These are phyloP conservation scores for Oreochromis niloticus DNA, from an alignment of 2,113 vertebrate genomes.

Conservation along the genomic window DNA sequence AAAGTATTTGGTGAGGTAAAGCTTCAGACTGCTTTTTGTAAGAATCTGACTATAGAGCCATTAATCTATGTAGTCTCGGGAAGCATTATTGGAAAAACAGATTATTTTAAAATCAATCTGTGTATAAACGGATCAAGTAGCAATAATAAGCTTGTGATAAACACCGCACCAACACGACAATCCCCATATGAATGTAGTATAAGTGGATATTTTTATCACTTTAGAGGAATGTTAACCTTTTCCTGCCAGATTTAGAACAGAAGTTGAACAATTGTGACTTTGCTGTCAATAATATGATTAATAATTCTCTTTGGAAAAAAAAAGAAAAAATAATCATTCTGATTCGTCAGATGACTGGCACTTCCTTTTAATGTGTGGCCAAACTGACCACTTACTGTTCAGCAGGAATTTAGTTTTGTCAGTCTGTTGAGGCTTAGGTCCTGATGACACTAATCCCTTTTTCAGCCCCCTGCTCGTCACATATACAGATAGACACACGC, in stretches of 20 bases:
- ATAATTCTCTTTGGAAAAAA: neutral
- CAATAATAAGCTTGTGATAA: neutral
- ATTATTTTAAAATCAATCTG: slow-evolving; percentile 29
- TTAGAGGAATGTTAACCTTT: neutral
- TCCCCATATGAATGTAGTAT: neutral
- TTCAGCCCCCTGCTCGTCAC: slow-evolving; percentile 38
- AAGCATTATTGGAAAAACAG: neutral
- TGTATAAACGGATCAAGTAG: slow-evolving; percentile 12
- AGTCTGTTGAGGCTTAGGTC: slow-evolving; percentile 70
- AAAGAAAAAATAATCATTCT: neutral
- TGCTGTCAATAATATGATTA: neutral
- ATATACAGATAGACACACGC: neutral
- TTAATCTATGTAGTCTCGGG: neutral
- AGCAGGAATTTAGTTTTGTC: slow-evolving; percentile 39
- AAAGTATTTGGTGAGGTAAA: neutral
- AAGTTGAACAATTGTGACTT: neutral
- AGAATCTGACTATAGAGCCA: neutral
- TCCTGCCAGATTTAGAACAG: neutral
- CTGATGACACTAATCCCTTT: slow-evolving; percentile 72
- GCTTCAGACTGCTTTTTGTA: neutral
- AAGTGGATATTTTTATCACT: neutral
- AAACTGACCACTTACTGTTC: slow-evolving; percentile 41
- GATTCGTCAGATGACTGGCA: neutral
- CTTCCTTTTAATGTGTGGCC: neutral
- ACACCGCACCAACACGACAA: neutral